Evolutionary conservation across 2,113 vertebrate genomes (phyloP).

Genomic region (Labrus mixtus): DNA sequence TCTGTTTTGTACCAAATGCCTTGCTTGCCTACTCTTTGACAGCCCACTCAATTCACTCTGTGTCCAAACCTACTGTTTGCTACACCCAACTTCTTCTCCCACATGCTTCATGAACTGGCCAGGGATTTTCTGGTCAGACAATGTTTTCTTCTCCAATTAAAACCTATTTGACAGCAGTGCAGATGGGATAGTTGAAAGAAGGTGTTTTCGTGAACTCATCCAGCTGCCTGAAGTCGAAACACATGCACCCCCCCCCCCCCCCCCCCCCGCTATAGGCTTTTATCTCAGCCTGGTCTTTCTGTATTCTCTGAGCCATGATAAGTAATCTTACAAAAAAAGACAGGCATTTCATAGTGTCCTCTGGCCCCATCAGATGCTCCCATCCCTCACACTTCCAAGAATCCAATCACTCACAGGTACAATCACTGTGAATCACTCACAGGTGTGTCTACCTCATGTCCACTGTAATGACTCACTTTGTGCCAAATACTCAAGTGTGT

Average conservation of each 20-base stretch:
- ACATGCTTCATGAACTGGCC: slow-evolving; percentile 45
- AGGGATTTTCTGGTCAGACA: slow-evolving; percentile 39
- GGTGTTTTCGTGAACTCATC: slow-evolving; percentile 18
- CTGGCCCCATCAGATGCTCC: not conserved
- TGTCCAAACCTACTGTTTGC: slow-evolving; percentile 62
- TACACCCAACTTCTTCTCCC: slow-evolving; percentile 56
- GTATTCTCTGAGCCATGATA: not conserved
- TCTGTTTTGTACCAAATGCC: slow-evolving; percentile 74
- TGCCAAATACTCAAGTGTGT: slow-evolving; percentile 8
- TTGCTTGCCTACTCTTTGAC: slow-evolving; percentile 59
- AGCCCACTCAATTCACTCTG: slow-evolving; percentile 62
- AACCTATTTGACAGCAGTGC: slow-evolving; percentile 19
- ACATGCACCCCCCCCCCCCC: slow-evolving; percentile 21
- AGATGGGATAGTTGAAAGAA: slow-evolving; percentile 9
- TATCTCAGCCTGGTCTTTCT: slow-evolving; percentile 5
- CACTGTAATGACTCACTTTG: slow-evolving; percentile 44
- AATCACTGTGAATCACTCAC: slow-evolving; percentile 32
- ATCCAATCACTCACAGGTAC: slow-evolving; percentile 31
- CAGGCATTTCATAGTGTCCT: slow-evolving; percentile 21
- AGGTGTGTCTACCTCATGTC: slow-evolving; percentile 35
- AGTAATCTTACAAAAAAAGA: slow-evolving; percentile 8
- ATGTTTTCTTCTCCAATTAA: slow-evolving; percentile 41
- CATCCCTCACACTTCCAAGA: slow-evolving; percentile 15
- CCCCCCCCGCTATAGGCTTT: not conserved
- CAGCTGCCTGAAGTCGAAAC: slow-evolving; percentile 3